Base-by-base conservation (phyloP, 2,113 vertebrate genomes). In the Hymenochirus boettgeri region DNA sequence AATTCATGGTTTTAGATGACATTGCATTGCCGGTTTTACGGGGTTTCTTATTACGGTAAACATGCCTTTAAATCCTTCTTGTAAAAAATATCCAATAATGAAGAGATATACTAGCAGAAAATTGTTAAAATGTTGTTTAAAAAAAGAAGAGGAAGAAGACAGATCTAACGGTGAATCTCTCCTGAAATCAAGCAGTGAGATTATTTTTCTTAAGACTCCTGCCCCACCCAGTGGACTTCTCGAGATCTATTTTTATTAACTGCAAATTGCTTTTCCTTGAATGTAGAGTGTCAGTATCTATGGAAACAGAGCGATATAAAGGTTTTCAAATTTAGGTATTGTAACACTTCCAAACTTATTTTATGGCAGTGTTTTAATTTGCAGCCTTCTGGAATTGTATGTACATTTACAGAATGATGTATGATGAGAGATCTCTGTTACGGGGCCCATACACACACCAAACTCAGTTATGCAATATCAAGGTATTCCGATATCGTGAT, bases 211-310 rank as follows among this genome's bases (percentile, higher is more conserved):
- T 87, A 66, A 85, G 88, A 75, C 89, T 94, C 82, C 89, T 90
- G 86, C 91, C 87, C 91, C 92, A 95, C 93, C 91, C 90, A 90
- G 92, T 93, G 92, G 92, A 87, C 88, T 89, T 74, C 84, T 73
- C 70, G 75, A 84, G 89, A 80, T 85, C 88, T 79, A 77, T 83
- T 73, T 81, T 80, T 74, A 70, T 65, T 23, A 48, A n/a, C 72
- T 78, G 55, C 71, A 65, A 73, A 62, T 33, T 70, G 69, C 75
- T 74, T 74, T 52, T 72, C 45, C 45, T 59, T 53, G 4, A 6
- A n/a, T 46, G 29, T 76, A 79, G 27, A 39, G 60, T 65, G 46
- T 65, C 70, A 17, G 70, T 79, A 82, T 72, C 71, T 63, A 75
- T 74, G 65, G 74, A 45, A 74, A 79, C 79, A 69, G 56, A 75